Conservation (phyloP, 2,888 invertebrate genomes). For the Poecilobothrus nobilitatus region DNA sequence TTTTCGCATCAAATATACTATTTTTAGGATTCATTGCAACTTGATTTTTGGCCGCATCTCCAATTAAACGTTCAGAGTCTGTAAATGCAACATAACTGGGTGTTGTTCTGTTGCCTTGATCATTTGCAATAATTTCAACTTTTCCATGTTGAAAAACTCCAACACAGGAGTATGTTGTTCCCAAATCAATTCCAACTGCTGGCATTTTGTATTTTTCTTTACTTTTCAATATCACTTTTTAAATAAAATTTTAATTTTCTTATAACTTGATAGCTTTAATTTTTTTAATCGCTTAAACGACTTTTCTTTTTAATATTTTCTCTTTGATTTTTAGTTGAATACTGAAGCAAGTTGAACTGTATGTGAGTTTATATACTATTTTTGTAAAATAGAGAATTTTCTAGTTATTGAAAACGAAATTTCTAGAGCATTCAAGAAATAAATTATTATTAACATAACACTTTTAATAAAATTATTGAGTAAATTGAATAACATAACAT, state of each 20-base stretch:
- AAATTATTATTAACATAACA: too few relatives aligned
- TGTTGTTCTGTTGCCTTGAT: conserved; percentile 73
- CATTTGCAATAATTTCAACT: conserved; percentile 77
- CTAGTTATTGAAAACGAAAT: conserved; percentile 11
- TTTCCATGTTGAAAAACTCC: conserved; percentile 70
- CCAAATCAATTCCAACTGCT: conserved; percentile 72
- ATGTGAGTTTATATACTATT: conserved; percentile 19
- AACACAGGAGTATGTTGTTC: conserved; percentile 74
- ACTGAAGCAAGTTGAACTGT: conserved; percentile 14
- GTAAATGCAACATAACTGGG: conserved; percentile 75
- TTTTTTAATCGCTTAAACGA: background rate
- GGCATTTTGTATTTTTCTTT: conserved; percentile 38
- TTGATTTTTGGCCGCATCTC: conserved; percentile 79
- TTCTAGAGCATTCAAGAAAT: background rate
- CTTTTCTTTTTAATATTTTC: conserved; percentile 10
- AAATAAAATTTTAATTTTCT: background rate
- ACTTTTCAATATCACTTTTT: conserved; percentile 2
- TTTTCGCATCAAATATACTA: conserved; percentile 90
- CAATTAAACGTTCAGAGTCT: conserved; percentile 75
- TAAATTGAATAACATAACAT: too few relatives aligned
- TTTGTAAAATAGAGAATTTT: conserved; percentile 12
- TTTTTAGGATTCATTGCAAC: conserved; percentile 85
- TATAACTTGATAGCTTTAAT: background rate
- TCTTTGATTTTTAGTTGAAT: conserved; percentile 16
- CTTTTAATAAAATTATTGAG: too few relatives aligned